A percentile compares a stretch with the other conserved stretches of the same genome.
Evolutionary conservation across 1,140 invertebrate species (phyloP).

Genomic region (Plectus sambesii): DNA sequence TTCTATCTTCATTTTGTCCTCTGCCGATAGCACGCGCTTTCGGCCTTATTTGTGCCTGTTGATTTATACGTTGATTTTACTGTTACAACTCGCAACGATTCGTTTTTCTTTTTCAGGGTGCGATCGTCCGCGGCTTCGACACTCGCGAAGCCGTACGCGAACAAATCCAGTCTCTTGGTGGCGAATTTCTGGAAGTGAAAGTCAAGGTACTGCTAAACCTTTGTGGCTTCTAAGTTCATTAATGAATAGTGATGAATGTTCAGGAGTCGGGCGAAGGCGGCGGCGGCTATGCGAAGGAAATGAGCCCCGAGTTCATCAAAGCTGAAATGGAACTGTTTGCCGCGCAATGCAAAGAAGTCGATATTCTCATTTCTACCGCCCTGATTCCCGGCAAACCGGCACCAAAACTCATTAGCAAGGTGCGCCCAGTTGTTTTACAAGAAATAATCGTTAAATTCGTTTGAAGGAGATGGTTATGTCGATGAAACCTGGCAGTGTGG

Average conservation of each 20-base stretch:
- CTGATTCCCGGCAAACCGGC: slow-evolving; percentile 77
- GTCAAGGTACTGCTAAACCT: slow-evolving; percentile 55
- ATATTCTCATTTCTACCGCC: slow-evolving; percentile 71
- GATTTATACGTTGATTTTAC: too few relatives aligned
- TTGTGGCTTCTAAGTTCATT: too few relatives aligned
- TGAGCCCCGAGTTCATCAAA: slow-evolving; percentile 74
- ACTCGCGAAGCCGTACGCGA: slow-evolving; percentile 72
- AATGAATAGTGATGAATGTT: slow-evolving; percentile 15
- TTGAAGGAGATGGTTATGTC: slow-evolving; percentile 63
- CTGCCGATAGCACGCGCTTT: too few relatives aligned
- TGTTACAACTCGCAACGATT: too few relatives aligned
- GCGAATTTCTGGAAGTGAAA: slow-evolving; percentile 67
- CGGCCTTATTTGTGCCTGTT: too few relatives aligned
- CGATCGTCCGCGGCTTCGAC: slow-evolving; percentile 74
- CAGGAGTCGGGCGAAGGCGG: slow-evolving; percentile 69
- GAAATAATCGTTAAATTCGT: too few relatives aligned
- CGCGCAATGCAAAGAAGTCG: slow-evolving; percentile 65
- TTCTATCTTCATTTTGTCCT: too few relatives aligned
- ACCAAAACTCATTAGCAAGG: slow-evolving; percentile 67
- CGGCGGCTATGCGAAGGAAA: slow-evolving; percentile 78
- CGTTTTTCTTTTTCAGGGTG: slow-evolving; percentile 52
- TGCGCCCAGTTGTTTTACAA: too few relatives aligned
- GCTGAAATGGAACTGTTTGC: slow-evolving; percentile 74
- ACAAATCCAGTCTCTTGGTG: slow-evolving; percentile 77
- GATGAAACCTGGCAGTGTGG: slow-evolving; percentile 77